Base-by-base conservation (phyloP, 2,888 invertebrate genomes). In the Galerucella calmariensis region DNA sequence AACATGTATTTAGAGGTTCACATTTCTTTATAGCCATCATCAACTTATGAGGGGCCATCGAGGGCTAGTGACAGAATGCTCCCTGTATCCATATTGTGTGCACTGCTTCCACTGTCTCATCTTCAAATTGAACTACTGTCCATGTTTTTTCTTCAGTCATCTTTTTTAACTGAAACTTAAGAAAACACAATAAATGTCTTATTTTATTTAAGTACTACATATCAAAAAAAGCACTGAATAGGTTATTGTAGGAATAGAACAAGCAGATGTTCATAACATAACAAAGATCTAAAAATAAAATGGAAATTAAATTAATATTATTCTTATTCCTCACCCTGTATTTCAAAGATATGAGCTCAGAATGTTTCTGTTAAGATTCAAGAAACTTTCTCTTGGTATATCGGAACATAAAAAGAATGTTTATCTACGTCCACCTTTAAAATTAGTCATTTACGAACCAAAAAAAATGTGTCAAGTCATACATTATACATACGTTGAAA, bases 221-320 rank as follows among this genome's bases (percentile, higher is more conserved):
- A 68, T 58, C 44, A 58, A 68, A 59, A 53, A 46, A 68, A 68
- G n/a, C 16, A 68, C 41, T 68, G n/a, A 16, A 10, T 68, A 68
- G 68, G 58, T 56, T 68, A 14, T 46, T 68, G 20, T 67, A 67
- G 67, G 41, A 68, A 68, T 68, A 67, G 35, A 67, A 67, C 56
- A 41, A 67, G 58, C 67, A 67, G 67, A 67, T 67, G 35, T 56
- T 48, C 12, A 48, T 48, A 48, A 48, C 46, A 4, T 48, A 48
- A 48, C 48, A 48, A 48, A 48, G 2, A 48, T 48, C 2, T 48
- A 48, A 48, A 48, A 48, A 48, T 48, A 48, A 48, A 48, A 48
- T 48, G 48, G 10, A 46, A 11, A 46, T 46, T 48, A 48, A 48
- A 48, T 48, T 48, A 48, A 48, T 48, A 48, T 48, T 48, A 48